Conservation (phyloP, 2,113 vertebrate species). For the Acinonyx jubatus region DNA sequence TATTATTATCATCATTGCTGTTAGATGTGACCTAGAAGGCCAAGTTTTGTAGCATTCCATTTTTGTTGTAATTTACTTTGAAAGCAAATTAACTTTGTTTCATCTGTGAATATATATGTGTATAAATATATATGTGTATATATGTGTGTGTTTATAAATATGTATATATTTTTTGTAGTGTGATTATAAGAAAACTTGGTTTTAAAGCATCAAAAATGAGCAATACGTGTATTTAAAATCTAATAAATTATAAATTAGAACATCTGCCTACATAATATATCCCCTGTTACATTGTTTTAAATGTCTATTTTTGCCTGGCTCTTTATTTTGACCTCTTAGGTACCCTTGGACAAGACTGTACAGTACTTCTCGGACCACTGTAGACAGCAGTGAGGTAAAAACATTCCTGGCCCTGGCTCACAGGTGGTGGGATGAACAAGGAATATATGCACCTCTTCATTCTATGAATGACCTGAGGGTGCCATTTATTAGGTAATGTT, state of each 20-base stretch:
- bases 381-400: slow-evolving; percentile 92
- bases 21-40: slow-evolving; percentile 2
- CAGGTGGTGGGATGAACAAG: slow-evolving; percentile 97
- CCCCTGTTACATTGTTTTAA: not conserved
- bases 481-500: slow-evolving; percentile 94
- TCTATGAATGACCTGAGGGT: slow-evolving; percentile 97
- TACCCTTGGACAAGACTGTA: slow-evolving; percentile 64
- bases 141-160: not conserved
- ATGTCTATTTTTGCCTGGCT: not conserved
- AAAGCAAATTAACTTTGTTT: slow-evolving; percentile 40
- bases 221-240: not conserved
- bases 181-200: not conserved
- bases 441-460: slow-evolving; percentile 92
- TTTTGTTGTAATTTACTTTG: slow-evolving; percentile 49
- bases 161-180: not conserved
- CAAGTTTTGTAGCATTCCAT: slow-evolving; percentile 16
- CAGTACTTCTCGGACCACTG: slow-evolving; percentile 85
- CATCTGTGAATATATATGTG: not conserved
- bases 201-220: slow-evolving; percentile 21
- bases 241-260: not conserved
- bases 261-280: not conserved
- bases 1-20: not conserved
- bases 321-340: slow-evolving; percentile 70
- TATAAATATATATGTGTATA: not conserved
- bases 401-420: slow-evolving; percentile 91